Evolutionary conservation across 92 coral and sea anemone species (phyloP).

Genomic region (Palythoa heliodiscus): DNA sequence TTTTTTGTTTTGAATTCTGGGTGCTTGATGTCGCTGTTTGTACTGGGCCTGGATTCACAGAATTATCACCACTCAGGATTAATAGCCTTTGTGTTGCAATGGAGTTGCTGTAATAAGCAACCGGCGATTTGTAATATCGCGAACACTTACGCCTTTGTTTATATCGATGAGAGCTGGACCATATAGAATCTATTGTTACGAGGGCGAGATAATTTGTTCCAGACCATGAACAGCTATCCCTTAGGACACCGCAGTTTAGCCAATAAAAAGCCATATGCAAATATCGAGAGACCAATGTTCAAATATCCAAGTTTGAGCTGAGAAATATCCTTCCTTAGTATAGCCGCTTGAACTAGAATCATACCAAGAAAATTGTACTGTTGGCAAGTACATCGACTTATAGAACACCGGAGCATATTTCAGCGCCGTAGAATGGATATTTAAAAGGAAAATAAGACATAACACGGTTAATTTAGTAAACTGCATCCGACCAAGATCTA

Average conservation of each 20-base stretch:
- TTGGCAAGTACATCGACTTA: neutral
- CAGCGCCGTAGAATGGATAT: neutral
- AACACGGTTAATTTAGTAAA: neutral
- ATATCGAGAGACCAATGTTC: conserved; percentile 43
- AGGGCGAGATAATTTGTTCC: neutral
- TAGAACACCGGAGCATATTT: neutral
- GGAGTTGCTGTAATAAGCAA: conserved; percentile 54
- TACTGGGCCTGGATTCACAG: conserved; percentile 34
- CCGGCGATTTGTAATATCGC: conserved; percentile 43
- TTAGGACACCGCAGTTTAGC: conserved; percentile 31
- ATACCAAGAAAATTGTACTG: neutral
- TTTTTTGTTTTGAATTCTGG: conserved; percentile 39
- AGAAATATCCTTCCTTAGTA: conserved; percentile 39
- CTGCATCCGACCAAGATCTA: too few species aligned
- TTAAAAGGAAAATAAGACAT: neutral
- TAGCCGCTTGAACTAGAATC: conserved; percentile 37
- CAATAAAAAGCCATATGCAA: conserved; percentile 31
- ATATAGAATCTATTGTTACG: neutral
- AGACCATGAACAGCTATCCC: neutral
- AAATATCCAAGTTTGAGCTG: conserved; percentile 41
- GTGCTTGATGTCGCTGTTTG: conserved; percentile 42
- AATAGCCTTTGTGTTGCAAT: conserved; percentile 51
- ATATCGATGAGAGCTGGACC: conserved; percentile 42
- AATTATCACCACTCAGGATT: conserved; percentile 46
- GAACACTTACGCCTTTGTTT: conserved; percentile 31